Percentiles rank a stretch among this genome's conserved stretches.
phyloP scores from a whole-genome alignment of 2,888 invertebrate species.

The Apodemia duryi region DNA sequence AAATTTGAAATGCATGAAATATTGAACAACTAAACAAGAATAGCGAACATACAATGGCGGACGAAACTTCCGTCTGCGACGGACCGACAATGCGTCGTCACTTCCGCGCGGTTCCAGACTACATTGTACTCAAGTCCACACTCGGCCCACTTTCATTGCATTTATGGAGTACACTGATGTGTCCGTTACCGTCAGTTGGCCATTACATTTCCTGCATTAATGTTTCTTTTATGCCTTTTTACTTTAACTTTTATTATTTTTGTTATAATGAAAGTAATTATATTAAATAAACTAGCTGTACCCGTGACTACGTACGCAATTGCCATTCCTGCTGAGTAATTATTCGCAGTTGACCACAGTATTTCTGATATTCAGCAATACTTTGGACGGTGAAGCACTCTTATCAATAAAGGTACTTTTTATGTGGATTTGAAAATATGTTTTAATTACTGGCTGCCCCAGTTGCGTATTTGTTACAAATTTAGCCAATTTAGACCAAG shows the following conservation, averaged over 20 bases:
- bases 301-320: too few species aligned
- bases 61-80: slow-evolving; percentile 50
- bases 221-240: slow-evolving; percentile 11
- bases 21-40: slow-evolving; percentile 20
- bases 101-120: slow-evolving; percentile 44
- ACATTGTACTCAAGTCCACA: slow-evolving; percentile 51
- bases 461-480: too few species aligned
- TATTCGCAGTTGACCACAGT: too few species aligned
- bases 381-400: too few species aligned
- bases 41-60: slow-evolving; percentile 37
- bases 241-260: neutral
- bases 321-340: too few species aligned
- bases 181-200: slow-evolving; percentile 40
- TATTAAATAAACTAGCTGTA: too few species aligned
- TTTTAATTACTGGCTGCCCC: too few species aligned
- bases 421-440: too few species aligned
- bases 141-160: slow-evolving; percentile 55
- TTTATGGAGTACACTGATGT: slow-evolving; percentile 47
- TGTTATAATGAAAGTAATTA: too few species aligned
- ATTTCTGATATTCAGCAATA: too few species aligned
- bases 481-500: too few species aligned
- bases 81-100: slow-evolving; percentile 47
- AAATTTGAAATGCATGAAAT: slow-evolving; percentile 21
- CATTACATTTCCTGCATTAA: slow-evolving; percentile 49
- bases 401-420: too few species aligned